These are phyloP conservation scores for Megathymus violae DNA, from an alignment of 1,140 invertebrate genomes.

Conservation along the genomic window DNA sequence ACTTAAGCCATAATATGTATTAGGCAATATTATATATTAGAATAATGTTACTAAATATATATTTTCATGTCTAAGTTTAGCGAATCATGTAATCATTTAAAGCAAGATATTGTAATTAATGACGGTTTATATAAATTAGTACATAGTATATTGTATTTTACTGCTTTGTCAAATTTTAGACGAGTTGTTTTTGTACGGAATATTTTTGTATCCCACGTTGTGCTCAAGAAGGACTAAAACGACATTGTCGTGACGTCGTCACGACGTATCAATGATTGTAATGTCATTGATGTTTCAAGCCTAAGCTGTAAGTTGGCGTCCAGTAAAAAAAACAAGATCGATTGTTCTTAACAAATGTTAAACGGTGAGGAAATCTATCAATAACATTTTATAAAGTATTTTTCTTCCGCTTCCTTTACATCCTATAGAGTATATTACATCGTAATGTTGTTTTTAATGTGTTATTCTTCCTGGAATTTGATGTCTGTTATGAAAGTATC, in stretches of 20 bases:
- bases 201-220: not conserved
- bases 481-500: not conserved
- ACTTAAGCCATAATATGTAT: no score
- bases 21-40: no score
- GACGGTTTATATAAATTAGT: not conserved
- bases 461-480: conserved; percentile 11
- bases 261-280: no score
- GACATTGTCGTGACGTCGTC: no score
- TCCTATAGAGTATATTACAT: conserved; percentile 2
- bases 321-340: no score
- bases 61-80: no score
- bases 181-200: not conserved
- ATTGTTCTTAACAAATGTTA: not conserved
- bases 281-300: no score
- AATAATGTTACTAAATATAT: no score
- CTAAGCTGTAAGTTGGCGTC: no score
- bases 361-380: not conserved
- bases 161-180: not conserved
- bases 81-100: no score
- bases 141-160: not conserved
- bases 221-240: not conserved
- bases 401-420: conserved; percentile 8
- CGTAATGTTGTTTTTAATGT: conserved; percentile 2
- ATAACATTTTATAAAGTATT: not conserved
- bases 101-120: not conserved